Percentiles rank a stretch among this genome's conserved stretches.
These are phyloP conservation scores for Caenorhabditis sinica DNA, from an alignment of 2,888 invertebrate species.

Conservation along the genomic window DNA sequence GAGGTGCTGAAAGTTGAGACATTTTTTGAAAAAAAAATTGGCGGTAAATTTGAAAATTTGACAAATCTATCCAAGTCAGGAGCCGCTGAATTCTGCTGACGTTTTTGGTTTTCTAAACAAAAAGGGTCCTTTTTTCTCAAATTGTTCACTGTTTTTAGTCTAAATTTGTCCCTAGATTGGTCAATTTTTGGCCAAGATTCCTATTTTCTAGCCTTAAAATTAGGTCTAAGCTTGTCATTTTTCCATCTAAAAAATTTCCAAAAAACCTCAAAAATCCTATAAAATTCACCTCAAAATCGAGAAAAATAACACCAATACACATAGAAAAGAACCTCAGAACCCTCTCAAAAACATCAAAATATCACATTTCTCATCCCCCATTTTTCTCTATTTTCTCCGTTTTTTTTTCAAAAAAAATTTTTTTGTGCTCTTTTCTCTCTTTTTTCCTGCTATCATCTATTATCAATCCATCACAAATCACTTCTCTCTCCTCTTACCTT, in stretches of 20 bases:
- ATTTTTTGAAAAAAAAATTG: not conserved
- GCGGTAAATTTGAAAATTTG: not conserved
- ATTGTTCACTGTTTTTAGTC: no score
- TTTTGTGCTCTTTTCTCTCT: not conserved
- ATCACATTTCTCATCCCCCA: conserved; percentile 23
- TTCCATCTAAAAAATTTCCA: no score
- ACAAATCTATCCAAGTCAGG: not conserved
- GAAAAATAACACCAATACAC: not conserved
- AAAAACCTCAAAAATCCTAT: not conserved
- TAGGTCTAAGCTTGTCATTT: no score
- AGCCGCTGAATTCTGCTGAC: not conserved
- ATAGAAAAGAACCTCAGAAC: not conserved
- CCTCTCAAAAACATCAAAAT: conserved; percentile 3
- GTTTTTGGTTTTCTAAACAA: no score
- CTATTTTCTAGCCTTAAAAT: no score
- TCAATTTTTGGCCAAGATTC: no score
- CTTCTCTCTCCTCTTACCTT: conserved; percentile 32
- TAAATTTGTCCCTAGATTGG: no score
- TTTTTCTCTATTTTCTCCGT: not conserved
- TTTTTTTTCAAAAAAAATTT: no score
- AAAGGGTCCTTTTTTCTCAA: no score
- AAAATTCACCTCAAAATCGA: not conserved
- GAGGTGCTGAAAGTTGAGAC: conserved; percentile 15
- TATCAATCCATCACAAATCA: conserved; percentile 30
- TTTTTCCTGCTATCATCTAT: not conserved